phyloP scores from a whole-genome alignment of 2,888 invertebrate genomes.

The Eucriotettix oculatus region DNA sequence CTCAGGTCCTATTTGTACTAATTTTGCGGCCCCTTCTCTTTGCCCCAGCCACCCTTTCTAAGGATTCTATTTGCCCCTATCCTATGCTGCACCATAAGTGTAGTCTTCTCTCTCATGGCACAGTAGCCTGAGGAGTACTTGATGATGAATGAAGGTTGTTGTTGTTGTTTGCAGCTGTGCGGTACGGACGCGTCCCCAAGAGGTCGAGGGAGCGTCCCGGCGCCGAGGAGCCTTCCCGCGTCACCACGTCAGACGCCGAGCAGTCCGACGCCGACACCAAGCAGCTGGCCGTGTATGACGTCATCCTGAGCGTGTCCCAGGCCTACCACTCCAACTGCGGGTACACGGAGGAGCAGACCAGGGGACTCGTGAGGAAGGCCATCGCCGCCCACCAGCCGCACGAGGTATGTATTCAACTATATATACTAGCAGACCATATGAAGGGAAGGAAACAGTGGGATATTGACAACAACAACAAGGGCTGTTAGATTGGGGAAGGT shows the following conservation, averaged over 20 bases:
- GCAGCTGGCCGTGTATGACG: conserved; percentile 56
- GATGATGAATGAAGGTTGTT: background rate
- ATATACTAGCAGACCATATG: too few relatives aligned
- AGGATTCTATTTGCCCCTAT: too few relatives aligned
- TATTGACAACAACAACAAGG: too few relatives aligned
- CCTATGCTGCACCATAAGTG: background rate
- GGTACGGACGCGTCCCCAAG: conserved; percentile 93
- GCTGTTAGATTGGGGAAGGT: too few relatives aligned
- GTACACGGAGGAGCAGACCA: conserved; percentile 70
- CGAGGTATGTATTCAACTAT: background rate
- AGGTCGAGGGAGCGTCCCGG: conserved; percentile 65
- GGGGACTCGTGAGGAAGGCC: conserved; percentile 50
- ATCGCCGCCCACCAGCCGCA: conserved; percentile 27
- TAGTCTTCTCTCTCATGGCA: background rate
- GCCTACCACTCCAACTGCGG: conserved; percentile 80
- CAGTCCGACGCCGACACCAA: conserved; percentile 33
- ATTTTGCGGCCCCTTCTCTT: too few relatives aligned
- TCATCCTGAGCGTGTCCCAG: conserved; percentile 60
- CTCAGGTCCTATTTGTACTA: too few relatives aligned
- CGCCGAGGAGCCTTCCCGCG: conserved; percentile 24
- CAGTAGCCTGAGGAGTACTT: background rate
- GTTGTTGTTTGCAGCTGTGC: conserved; percentile 75
- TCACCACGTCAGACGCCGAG: conserved; percentile 25
- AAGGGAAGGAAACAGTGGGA: too few relatives aligned
- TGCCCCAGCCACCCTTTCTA: too few relatives aligned